phyloP scores from a whole-genome alignment of 2,888 invertebrate genomes.

The Drosophila aldrichi region DNA sequence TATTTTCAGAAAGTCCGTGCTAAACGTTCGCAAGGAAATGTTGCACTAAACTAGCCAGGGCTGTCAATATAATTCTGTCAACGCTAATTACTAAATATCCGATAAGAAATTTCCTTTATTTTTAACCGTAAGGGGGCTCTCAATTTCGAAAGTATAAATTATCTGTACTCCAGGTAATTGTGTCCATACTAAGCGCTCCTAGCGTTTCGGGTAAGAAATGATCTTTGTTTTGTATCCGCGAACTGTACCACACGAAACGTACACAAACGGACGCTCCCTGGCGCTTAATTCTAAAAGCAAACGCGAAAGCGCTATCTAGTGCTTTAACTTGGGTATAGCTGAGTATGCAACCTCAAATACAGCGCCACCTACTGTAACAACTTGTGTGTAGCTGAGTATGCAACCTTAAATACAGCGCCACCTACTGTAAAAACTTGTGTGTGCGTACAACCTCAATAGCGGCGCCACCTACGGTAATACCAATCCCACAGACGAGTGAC shows the following conservation, averaged over 20 bases:
- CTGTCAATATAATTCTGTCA: too few relatives aligned
- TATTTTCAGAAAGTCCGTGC: too few relatives aligned
- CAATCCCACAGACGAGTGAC: neutral
- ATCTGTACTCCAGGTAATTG: neutral
- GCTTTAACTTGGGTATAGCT: neutral
- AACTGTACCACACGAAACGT: neutral
- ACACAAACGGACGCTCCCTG: too few relatives aligned
- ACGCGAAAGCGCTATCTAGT: neutral
- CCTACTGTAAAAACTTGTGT: neutral
- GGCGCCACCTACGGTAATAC: neutral
- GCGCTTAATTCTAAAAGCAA: too few relatives aligned
- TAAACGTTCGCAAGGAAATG: too few relatives aligned
- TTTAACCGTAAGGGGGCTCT: neutral
- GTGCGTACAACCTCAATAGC: too few relatives aligned
- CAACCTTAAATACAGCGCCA: neutral
- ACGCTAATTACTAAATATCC: too few relatives aligned
- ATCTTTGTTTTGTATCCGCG: neutral
- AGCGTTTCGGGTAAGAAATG: neutral
- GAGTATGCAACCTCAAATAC: neutral
- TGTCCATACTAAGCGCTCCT: neutral
- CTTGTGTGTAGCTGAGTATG: too few relatives aligned
- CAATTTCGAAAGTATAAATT: neutral
- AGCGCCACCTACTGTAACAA: neutral
- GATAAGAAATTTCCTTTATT: neutral
- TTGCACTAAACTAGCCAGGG: too few relatives aligned